Conservation (phyloP, 2,888 invertebrate species). For the Amaurobius ferox region DNA sequence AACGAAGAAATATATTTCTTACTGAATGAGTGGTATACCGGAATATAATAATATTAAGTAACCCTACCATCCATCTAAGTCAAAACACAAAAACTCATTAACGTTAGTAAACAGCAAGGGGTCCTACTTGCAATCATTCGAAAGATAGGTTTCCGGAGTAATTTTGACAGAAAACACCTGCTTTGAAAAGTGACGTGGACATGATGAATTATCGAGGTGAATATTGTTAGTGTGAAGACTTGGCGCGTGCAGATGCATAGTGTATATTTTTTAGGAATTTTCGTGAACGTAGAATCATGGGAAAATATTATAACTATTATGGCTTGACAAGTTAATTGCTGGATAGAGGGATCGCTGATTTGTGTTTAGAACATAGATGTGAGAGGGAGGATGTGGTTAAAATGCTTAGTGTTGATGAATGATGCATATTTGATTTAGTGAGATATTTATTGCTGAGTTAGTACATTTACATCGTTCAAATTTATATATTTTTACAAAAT, state of each 20-base stretch:
- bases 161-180: constrained; percentile 70
- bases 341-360: too few relatives aligned
- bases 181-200: constrained; percentile 34
- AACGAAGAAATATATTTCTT: too few relatives aligned
- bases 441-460: too few relatives aligned
- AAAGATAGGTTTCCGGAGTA: constrained; percentile 65
- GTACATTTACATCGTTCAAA: too few relatives aligned
- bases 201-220: constrained; percentile 59
- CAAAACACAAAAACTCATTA: constrained; percentile 68
- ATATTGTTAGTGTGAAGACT: constrained; percentile 28
- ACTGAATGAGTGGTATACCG: neutral
- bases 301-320: too few relatives aligned
- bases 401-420: too few relatives aligned
- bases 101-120: constrained; percentile 62
- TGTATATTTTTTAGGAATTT: neutral
- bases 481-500: too few relatives aligned
- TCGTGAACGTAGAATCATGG: too few relatives aligned
- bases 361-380: too few relatives aligned
- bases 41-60: constrained; percentile 55
- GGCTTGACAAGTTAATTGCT: too few relatives aligned
- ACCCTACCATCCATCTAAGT: constrained; percentile 54
- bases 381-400: too few relatives aligned
- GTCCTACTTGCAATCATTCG: constrained; percentile 46
- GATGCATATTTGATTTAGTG: too few relatives aligned
- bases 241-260: neutral